Base-by-base conservation (phyloP, 2,113 vertebrate genomes). In the Chascanopsetta lugubris region DNA sequence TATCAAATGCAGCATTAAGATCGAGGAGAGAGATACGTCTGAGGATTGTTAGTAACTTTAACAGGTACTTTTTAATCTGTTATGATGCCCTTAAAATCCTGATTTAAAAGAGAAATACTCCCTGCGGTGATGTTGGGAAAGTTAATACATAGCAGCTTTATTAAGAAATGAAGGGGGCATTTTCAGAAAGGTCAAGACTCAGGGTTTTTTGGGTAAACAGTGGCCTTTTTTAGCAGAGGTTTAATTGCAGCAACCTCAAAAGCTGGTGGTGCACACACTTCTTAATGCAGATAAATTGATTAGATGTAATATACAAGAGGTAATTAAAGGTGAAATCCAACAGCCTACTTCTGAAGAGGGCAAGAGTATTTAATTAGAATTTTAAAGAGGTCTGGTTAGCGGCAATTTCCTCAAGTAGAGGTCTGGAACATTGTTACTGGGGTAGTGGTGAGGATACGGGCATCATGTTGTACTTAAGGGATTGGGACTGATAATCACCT, bases 311-410 rank as follows among this genome's bases (percentile, higher is more conserved):
- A 30, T 13, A 53, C 50, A 53, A 53, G 50, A 32, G n/a, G 27
- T 32, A 53, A 53, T 53, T 53, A 53, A 53, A 53, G 50, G 50
- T 53, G 50, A 53, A 53, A 20, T 53, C 8, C 50, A 53, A 53
- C 29, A 53, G 50, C n/a, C 11, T 10, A n/a, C 9, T 8, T 25
- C 30, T 25, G 49, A 18, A 27, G 27, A 51, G 50, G 18, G 26
- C 29, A 5, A 18, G 27, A 18, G 29, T 20, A 13, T 30, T 32
- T 32, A 53, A 53, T 53, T 53, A n/a, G 11, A 34, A 32, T 12
- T 30, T 20, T 53, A 34, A 53, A 53, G 27, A 53, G 29, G 50
- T 32, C 50, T 29, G 20, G 50, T 53, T 53, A 32, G 50, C 9
- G 3, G 18, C 50, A 32, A 32, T 53, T 51, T 29, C 26, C n/a